Evolutionary conservation across 2,888 invertebrate genomes (phyloP), one percentile per base, ranked within the genome.

Genomic region (Palloptera scutellata): DNA sequence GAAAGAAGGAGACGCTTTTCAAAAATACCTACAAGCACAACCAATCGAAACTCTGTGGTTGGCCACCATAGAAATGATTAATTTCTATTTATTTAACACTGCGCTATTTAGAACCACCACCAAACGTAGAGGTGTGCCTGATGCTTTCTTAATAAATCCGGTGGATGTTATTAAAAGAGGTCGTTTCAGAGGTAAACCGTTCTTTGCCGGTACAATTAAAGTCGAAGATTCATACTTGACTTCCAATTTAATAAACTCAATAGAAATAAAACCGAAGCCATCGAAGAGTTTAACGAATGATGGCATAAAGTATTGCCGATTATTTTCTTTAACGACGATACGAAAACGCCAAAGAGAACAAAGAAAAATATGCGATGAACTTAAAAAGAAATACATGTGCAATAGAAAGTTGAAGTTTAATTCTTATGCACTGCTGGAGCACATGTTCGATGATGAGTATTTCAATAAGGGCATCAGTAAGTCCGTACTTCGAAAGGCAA

Each of bases 161-260:
- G 87, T 87, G 74, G 85, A 86, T 58, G 83, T 86, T 45, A 77
- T 85, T 40, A 72, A 76, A 45, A 83, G 86, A 11, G 90, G 90
- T 0, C 84, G 86, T 55, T 88, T 89, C 75, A 67, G 63, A 1
- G 86, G 87, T 59, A 87, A 89, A 70, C 93, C 93, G 0, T 89
- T 91, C 86, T 87, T 93, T 65, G 86, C 89, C 11, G 89, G 89
- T 5, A 87, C 89, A 57, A 89, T 90, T 0, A 87, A 88, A 40
- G 88, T 91, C 64, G 93, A 93, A 81, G 92, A 92, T 69, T 84
- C 91, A 15, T 92, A 90, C 75, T 91, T 91, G 11, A 90, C 88
- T 55, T 51, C 72, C 78, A 86, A 84, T 67, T 84, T 86, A 42
- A 73, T 85, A 51, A 76, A 19, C 84, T 87, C 9, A 70, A 76